These are phyloP conservation scores for Ctena decussata DNA, from an alignment of 2,888 invertebrate species.

Conservation along the genomic window DNA sequence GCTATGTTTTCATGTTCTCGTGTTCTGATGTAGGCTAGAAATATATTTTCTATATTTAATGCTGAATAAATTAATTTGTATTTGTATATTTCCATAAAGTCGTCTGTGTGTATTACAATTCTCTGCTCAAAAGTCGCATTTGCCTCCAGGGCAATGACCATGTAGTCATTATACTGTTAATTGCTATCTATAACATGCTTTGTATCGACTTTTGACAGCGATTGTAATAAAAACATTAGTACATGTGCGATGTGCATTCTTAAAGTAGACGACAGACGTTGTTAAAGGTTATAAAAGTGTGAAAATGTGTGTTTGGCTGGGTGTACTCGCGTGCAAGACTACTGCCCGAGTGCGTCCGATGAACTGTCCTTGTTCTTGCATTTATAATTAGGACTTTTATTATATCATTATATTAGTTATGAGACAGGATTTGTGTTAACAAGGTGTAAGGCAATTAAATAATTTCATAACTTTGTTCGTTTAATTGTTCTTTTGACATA, in stretches of 20 bases:
- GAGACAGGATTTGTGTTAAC: neutral
- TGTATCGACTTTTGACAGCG: neutral
- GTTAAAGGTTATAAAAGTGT: neutral
- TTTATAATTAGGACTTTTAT: too few species aligned
- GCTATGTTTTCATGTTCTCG: too few species aligned
- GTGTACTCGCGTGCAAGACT: neutral
- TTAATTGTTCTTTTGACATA: neutral
- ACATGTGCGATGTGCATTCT: neutral
- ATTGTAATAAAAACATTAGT: neutral
- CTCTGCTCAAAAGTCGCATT: too few species aligned
- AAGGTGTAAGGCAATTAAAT: slow-evolving; percentile 10
- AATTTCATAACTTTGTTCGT: neutral
- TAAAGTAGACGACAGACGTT: neutral
- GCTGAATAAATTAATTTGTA: too few species aligned
- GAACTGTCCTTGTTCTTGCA: neutral
- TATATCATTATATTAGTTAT: neutral
- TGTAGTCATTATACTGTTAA: neutral
- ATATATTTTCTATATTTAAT: too few species aligned
- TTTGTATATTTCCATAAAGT: too few species aligned
- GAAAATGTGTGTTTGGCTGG: neutral
- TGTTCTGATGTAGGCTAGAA: too few species aligned
- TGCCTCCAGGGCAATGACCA: neutral
- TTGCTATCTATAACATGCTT: neutral
- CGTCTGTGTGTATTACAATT: too few species aligned
- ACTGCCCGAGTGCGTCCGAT: neutral